These are phyloP conservation scores for Conistra vaccinii DNA, from an alignment of 2,888 invertebrate species.

Conservation along the genomic window DNA sequence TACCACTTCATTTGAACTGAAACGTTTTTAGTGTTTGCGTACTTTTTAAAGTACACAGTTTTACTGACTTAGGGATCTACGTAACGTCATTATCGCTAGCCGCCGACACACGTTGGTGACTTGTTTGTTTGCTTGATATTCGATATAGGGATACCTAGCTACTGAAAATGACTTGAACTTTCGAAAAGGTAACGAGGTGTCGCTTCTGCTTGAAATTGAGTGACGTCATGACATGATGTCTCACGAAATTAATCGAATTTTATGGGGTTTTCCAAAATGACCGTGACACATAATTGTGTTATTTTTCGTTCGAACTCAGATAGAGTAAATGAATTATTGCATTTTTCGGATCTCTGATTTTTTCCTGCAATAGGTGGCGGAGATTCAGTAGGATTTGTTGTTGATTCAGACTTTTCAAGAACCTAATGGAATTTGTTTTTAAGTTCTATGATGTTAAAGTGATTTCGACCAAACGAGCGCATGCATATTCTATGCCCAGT, in stretches of 20 bases:
- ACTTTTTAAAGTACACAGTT: conserved; percentile 13
- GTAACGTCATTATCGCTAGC: background rate
- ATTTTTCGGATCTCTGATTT: background rate
- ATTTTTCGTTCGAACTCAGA: background rate
- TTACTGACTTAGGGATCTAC: background rate
- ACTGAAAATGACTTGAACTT: conserved; percentile 6
- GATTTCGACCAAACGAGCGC: no score
- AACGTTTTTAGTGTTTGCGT: conserved; percentile 21
- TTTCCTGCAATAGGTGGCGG: background rate
- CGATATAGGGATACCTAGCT: background rate
- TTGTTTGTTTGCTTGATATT: background rate
- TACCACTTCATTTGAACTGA: conserved; percentile 9
- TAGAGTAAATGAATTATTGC: background rate
- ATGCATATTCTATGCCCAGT: no score
- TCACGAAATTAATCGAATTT: background rate
- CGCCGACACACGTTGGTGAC: background rate
- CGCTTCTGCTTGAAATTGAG: background rate
- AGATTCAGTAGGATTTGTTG: background rate
- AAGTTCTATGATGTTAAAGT: background rate
- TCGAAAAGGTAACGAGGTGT: background rate
- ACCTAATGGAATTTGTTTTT: background rate
- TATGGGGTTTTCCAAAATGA: background rate
- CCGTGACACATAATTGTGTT: background rate
- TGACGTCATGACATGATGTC: background rate
- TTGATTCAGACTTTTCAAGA: background rate